Evolutionary conservation across 2,797 vertebrate species (phyloP).

Genomic region (Malacoraja senta): DNA sequence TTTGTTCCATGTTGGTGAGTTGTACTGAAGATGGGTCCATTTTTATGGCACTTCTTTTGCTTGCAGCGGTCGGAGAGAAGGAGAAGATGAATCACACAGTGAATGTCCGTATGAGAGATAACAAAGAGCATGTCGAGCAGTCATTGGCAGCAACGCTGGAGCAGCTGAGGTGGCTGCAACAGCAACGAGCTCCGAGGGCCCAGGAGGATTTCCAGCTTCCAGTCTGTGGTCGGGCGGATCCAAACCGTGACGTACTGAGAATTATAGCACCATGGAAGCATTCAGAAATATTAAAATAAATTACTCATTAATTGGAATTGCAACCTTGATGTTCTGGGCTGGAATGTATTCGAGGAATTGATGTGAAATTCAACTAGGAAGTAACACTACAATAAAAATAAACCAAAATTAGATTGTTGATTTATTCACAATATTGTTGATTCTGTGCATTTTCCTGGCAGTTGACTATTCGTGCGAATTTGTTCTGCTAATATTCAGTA

Average conservation of each 20-base stretch:
- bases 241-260: background rate
- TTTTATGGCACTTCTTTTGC: slow-evolving; percentile 41
- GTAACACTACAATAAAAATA: background rate
- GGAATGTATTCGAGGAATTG: background rate
- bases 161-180: slow-evolving; percentile 72
- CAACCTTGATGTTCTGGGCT: background rate
- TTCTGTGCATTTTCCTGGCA: background rate
- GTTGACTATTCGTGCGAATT: background rate
- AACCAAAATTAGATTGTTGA: background rate
- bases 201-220: slow-evolving; percentile 75
- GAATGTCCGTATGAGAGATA: slow-evolving; percentile 87
- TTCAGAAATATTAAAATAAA: background rate
- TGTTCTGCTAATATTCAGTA: background rate
- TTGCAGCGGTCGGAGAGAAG: slow-evolving; percentile 90
- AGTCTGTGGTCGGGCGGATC: background rate
- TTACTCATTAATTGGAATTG: background rate
- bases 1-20: background rate
- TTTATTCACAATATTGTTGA: background rate
- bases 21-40: background rate
- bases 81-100: slow-evolving; percentile 73
- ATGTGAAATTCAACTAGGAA: background rate
- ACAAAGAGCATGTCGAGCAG: slow-evolving; percentile 83
- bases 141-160: slow-evolving; percentile 65
- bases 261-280: background rate
- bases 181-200: slow-evolving; percentile 61